phyloP scores from a whole-genome alignment of 2,113 vertebrate genomes.

The Eulemur rufifrons region DNA sequence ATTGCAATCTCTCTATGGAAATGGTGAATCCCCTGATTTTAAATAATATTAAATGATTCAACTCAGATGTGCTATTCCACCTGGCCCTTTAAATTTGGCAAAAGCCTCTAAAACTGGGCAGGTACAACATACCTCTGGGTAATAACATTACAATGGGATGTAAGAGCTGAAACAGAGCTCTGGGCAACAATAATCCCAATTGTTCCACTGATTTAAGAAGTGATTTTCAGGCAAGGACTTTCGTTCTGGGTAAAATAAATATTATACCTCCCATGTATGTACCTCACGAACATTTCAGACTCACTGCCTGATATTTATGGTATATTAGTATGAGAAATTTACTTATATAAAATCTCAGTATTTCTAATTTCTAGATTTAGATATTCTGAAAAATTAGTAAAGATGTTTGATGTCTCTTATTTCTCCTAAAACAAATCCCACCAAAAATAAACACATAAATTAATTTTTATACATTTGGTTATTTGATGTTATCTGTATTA shows the following conservation, averaged over 20 bases:
- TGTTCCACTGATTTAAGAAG: neutral
- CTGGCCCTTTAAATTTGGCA: neutral
- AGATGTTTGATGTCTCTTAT: neutral
- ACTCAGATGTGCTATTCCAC: neutral
- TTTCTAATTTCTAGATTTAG: neutral
- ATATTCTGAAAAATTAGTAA: constrained; percentile 8
- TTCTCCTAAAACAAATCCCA: neutral
- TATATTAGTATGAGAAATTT: neutral
- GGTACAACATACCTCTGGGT: neutral
- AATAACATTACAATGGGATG: neutral
- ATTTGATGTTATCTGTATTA: neutral
- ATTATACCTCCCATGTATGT: neutral
- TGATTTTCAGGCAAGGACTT: neutral
- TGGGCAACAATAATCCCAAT: neutral
- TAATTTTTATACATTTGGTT: neutral
- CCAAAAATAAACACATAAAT: neutral
- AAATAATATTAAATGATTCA: constrained; percentile 23
- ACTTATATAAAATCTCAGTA: neutral
- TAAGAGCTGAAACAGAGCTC: neutral
- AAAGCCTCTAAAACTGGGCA: constrained; percentile 2
- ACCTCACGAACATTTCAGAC: neutral
- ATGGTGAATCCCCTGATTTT: neutral
- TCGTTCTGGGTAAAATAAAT: constrained; percentile 10
- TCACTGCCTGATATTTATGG: neutral
- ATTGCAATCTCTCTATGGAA: neutral